Conservation (phyloP, 1,140 invertebrate species). For the Lepidurus arcticus region DNA sequence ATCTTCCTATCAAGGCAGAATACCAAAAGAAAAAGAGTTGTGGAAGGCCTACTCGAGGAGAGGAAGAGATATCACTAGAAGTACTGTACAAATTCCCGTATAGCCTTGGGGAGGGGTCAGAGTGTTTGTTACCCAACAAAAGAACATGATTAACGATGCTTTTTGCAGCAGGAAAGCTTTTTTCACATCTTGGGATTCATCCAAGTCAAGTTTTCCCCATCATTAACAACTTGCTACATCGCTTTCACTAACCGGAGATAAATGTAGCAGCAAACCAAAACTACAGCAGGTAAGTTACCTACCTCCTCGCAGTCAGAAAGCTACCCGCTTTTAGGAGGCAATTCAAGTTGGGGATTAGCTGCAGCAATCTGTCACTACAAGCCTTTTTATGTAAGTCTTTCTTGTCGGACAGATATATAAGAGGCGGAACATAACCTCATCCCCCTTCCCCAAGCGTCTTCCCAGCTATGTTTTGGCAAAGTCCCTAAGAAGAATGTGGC, state of each 20-base stretch:
- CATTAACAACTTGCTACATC: conserved; percentile 15
- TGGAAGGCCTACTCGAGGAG: not conserved
- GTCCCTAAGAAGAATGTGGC: not conserved
- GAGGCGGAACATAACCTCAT: not conserved
- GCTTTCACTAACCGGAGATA: not conserved
- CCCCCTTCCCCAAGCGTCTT: not conserved
- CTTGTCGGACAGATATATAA: not conserved
- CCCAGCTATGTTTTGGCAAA: conserved; percentile 10
- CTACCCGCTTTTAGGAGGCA: not conserved
- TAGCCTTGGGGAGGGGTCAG: not conserved
- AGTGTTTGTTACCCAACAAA: not conserved
- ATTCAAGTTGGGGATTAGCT: not conserved
- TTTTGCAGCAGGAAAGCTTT: not conserved
- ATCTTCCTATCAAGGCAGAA: not conserved
- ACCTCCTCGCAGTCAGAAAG: not conserved
- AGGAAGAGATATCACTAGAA: not conserved
- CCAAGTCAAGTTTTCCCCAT: conserved; percentile 7
- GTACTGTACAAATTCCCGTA: not conserved
- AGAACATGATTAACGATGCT: conserved; percentile 12
- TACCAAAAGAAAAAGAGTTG: not conserved
- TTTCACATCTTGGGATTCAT: not conserved
- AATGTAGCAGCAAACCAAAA: not conserved
- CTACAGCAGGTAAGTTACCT: not conserved
- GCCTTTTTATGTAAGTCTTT: not conserved
- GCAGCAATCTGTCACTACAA: not conserved